A percentile compares a stretch with the other conserved stretches of the same genome.
phyloP scores from a whole-genome alignment of 2,113 vertebrate genomes.

The Ginglymostoma cirratum region DNA sequence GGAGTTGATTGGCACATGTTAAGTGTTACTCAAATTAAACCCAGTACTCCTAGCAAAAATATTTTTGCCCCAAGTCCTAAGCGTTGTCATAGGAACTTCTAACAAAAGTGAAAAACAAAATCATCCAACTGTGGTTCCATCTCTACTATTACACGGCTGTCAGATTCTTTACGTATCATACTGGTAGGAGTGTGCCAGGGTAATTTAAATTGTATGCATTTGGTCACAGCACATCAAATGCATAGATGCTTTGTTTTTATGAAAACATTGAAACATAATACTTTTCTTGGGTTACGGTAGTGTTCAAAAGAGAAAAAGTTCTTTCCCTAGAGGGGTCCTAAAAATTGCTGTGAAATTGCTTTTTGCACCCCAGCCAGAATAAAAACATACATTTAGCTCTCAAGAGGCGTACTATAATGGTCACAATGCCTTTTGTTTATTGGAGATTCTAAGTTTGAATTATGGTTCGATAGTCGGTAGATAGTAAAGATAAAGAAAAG shows the following conservation, averaged over 20 bases:
- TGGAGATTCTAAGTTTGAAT: background rate
- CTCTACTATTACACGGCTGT: background rate
- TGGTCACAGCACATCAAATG: no score
- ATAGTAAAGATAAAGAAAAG: background rate
- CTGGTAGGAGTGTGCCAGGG: background rate
- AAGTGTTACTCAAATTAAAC: background rate
- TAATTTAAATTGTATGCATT: background rate
- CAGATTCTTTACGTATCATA: background rate
- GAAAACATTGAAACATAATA: background rate
- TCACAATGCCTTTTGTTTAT: background rate
- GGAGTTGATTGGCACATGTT: background rate
- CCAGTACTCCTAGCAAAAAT: background rate
- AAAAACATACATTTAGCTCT: background rate
- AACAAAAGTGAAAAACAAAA: slow-evolving; percentile 15
- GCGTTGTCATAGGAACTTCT: background rate
- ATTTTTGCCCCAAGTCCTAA: background rate
- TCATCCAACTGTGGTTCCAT: background rate
- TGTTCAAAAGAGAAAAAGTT: background rate
- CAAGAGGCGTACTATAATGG: background rate
- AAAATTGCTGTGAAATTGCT: background rate
- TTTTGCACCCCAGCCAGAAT: slow-evolving; percentile 16
- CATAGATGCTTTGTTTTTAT: background rate
- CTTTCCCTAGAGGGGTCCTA: background rate
- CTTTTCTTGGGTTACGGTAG: background rate
- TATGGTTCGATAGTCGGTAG: background rate